Base-by-base conservation (phyloP, 2,888 invertebrate genomes). In the Temnothorax rugatulus region DNA sequence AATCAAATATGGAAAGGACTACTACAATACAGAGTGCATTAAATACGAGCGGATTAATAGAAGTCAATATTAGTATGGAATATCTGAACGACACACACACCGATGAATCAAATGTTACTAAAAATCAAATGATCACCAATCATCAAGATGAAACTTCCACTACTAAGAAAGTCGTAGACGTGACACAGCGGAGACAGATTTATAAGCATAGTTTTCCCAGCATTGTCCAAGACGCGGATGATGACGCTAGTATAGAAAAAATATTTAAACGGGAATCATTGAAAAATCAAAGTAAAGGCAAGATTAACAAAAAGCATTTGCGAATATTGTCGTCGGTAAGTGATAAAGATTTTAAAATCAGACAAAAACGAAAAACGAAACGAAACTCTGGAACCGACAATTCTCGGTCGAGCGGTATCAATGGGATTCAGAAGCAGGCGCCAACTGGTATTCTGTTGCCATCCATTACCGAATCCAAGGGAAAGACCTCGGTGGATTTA, bases 401-500 rank as follows among this genome's bases (percentile, higher is more conserved):
- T 25, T 73, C 61, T 54, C 82, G 29, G 29, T 50, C 59, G 21
- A 82, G 34, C 59, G 77, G 74, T 57, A 93, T 95, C 63, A 75
- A 95, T 92, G 87, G 96, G 5, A 87, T 94, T 47, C 93, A 93
- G 52, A 92, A 92, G 41, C 94, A 94, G 85, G 92, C 94, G 21
- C 94, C 94, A 8, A 94, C 94, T 4, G 95, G 95, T 21, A 93
- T 94, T 81, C 84, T 94, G 4, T 87, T 94, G 59, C 92, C 94
- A 4, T 91, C 94, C 34, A 86, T 94, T 92, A n/a, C 91, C 95
- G 94, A 95, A 91, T 94, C 96, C 82, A 91, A 95, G 90, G 93
- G 94, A 86, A 93, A 95, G 91, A 92, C 95, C 21, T 94, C 96
- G 0, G 93, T 96, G 86, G 96, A 98, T 94, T 95, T 97, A 71